Conservation (phyloP, 2,888 invertebrate genomes). For the Lordiphosa andalusiaca region DNA sequence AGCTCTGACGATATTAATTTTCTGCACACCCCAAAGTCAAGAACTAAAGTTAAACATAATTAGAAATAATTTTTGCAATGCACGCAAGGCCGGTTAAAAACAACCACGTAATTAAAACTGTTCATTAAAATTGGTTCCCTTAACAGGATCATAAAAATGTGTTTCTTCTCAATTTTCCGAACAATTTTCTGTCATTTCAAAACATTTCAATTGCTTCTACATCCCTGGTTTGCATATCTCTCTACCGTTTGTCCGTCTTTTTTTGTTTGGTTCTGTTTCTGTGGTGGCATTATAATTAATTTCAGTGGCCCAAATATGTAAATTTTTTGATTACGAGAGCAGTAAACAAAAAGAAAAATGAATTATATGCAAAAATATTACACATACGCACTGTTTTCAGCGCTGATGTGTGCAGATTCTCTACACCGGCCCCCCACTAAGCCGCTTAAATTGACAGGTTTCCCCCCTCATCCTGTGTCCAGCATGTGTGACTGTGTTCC, state of each 20-base stretch:
- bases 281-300: conserved; percentile 66
- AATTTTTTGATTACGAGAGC: conserved; percentile 56
- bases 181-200: no score
- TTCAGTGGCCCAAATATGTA: conserved; percentile 68
- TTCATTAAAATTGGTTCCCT: no score
- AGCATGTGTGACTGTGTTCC: conserved; percentile 47
- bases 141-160: no score
- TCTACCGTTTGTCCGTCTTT: conserved; percentile 3
- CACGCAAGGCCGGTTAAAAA: no score
- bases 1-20: no score
- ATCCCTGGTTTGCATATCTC: neutral
- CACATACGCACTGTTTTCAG: conserved; percentile 52
- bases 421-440: conserved; percentile 43
- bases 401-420: conserved; percentile 14
- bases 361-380: conserved; percentile 54
- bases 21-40: no score
- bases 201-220: neutral
- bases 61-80: no score
- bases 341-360: conserved; percentile 41
- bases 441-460: conserved; percentile 65
- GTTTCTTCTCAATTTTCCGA: no score
- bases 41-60: no score
- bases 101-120: no score
- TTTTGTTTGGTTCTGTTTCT: conserved; percentile 26
- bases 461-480: conserved; percentile 27